These are phyloP conservation scores for Brachyptera risi DNA, from an alignment of 2,888 invertebrate species.

Conservation along the genomic window DNA sequence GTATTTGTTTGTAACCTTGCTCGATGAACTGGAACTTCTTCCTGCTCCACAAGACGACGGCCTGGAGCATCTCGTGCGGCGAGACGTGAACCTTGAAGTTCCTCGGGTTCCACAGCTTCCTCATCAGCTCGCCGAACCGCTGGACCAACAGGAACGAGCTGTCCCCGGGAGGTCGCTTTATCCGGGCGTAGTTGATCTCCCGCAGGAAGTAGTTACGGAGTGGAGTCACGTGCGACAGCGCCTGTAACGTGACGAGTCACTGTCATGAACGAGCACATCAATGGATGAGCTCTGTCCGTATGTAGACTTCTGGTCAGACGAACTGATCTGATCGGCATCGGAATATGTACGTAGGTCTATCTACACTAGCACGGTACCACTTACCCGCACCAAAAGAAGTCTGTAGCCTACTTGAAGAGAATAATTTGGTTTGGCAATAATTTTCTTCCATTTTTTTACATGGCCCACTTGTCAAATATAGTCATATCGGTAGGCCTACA, in stretches of 20 bases:
- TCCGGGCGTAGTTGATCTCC: slow-evolving; percentile 85
- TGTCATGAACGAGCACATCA: no score
- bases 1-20: no score
- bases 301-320: neutral
- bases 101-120: slow-evolving; percentile 98
- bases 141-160: slow-evolving; percentile 88
- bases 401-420: no score
- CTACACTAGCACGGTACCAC: no score
- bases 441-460: no score
- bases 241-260: slow-evolving; percentile 54
- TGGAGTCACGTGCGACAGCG: slow-evolving; percentile 91
- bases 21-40: slow-evolving; percentile 97
- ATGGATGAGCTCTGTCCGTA: neutral
- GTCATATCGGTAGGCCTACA: no score
- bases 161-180: slow-evolving; percentile 93
- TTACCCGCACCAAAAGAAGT: no score
- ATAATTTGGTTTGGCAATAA: no score
- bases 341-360: no score
- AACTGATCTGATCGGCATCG: no score
- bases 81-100: slow-evolving; percentile 99
- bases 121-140: slow-evolving; percentile 88
- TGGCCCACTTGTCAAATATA: no score
- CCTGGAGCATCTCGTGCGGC: slow-evolving; percentile 99
- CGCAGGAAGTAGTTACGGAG: slow-evolving; percentile 91
- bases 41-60: slow-evolving; percentile 94